These are phyloP conservation scores for Himalopsyche japonica DNA, from an alignment of 2,888 invertebrate species.

Conservation along the genomic window DNA sequence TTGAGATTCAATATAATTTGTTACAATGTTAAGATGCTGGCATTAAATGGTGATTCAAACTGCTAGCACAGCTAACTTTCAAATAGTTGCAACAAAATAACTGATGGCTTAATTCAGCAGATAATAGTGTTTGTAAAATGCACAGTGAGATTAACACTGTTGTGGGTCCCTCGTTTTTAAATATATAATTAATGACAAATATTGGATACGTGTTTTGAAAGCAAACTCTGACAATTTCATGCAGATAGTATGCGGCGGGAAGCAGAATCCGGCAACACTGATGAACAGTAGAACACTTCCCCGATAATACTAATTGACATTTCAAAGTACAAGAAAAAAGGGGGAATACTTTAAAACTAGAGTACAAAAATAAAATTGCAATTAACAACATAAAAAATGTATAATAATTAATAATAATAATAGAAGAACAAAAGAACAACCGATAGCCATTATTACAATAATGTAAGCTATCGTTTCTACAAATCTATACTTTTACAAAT, in stretches of 20 bases:
- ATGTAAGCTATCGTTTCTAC: background rate
- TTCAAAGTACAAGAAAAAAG: background rate
- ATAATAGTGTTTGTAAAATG: background rate
- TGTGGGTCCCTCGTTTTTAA: background rate
- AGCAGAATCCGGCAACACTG: slow-evolving; percentile 20
- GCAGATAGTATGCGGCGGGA: background rate
- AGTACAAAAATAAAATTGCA: slow-evolving; percentile 34
- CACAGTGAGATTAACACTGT: background rate
- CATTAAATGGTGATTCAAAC: background rate
- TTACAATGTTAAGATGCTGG: background rate
- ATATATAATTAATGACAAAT: background rate
- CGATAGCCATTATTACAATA: background rate
- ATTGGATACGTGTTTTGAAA: background rate
- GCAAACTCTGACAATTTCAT: background rate
- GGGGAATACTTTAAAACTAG: slow-evolving; percentile 1
- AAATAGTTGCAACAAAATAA: background rate
- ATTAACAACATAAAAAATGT: slow-evolving; percentile 14
- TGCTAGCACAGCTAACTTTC: background rate
- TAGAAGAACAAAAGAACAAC: background rate
- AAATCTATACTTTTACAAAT: background rate
- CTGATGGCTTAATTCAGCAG: background rate
- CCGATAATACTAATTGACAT: slow-evolving; percentile 15
- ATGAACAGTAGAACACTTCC: background rate
- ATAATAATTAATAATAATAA: background rate
- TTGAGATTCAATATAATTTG: background rate